Evolutionary conservation across 1,140 invertebrate species (phyloP).

Genomic region (Plodia interpunctella): DNA sequence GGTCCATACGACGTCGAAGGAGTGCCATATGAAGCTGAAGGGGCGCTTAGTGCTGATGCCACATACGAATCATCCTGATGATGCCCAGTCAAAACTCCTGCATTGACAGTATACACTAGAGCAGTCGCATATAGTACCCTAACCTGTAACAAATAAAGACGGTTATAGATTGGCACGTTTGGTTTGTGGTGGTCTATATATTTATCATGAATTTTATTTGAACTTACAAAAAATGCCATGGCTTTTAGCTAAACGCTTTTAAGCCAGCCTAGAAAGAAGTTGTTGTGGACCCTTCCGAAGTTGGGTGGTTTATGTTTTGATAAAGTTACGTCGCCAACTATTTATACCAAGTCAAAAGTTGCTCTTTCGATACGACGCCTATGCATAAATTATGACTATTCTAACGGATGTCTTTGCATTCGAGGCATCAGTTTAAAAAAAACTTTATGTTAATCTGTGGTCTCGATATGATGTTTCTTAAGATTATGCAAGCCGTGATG

Average conservation of each 20-base stretch:
- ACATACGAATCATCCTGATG: conserved; percentile 49
- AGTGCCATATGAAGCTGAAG: conserved; percentile 40
- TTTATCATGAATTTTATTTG: conserved; percentile 7
- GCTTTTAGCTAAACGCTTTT: conserved; percentile 72
- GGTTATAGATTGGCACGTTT: neutral
- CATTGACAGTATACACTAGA: conserved; percentile 45
- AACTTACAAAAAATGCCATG: conserved; percentile 73
- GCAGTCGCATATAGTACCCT: conserved; percentile 48
- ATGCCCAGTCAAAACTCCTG: conserved; percentile 36
- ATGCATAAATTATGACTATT: conserved; percentile 56
- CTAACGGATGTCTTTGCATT: conserved; percentile 26
- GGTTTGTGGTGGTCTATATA: neutral
- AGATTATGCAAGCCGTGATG: conserved; percentile 32
- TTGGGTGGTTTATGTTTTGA: conserved; percentile 57
- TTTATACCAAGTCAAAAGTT: conserved; percentile 56
- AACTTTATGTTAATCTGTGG: conserved; percentile 25
- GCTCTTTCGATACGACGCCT: conserved; percentile 45
- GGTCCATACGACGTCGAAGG: conserved; percentile 38
- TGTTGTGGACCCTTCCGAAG: conserved; percentile 63
- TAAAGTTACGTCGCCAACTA: conserved; percentile 50
- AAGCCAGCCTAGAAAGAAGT: conserved; percentile 50
- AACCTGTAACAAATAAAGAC: conserved; percentile 48
- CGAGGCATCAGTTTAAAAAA: conserved; percentile 28
- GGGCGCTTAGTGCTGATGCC: conserved; percentile 46
- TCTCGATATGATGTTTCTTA: conserved; percentile 24